These are phyloP conservation scores for Aleadryas rufinucha DNA, from an alignment of 2,113 vertebrate genomes.

Conservation along the genomic window DNA sequence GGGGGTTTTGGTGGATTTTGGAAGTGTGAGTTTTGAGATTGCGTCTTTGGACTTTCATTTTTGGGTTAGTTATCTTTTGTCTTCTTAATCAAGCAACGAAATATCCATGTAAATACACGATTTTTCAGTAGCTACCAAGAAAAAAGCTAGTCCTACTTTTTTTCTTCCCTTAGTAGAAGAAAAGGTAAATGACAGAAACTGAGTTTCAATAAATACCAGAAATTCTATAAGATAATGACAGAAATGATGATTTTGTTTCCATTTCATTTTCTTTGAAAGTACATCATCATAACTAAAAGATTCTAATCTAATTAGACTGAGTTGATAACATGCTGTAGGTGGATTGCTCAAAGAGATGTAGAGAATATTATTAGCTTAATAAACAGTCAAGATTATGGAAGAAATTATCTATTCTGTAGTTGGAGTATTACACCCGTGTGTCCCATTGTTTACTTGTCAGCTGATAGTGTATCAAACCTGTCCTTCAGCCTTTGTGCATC, in stretches of 20 bases:
- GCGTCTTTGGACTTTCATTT: neutral
- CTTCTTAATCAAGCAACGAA: neutral
- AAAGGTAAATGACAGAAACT: neutral
- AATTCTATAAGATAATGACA: neutral
- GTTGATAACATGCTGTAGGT: neutral
- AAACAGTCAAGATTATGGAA: neutral
- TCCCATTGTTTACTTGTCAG: neutral
- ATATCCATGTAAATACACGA: neutral
- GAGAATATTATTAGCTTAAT: neutral
- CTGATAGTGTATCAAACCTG: neutral
- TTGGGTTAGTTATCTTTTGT: rapidly evolving
- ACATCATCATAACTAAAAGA: neutral
- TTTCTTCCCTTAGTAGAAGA: neutral
- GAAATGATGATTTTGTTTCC: neutral
- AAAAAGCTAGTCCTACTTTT: rapidly evolving
- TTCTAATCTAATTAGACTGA: neutral
- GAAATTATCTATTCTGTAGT: neutral
- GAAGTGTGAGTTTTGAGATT: neutral
- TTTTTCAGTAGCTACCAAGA: neutral
- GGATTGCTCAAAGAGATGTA: neutral
- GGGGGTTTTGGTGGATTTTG: rapidly evolving
- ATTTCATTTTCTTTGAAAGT: neutral
- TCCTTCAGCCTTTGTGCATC: neutral
- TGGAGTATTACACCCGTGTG: neutral
- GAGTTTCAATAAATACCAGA: neutral